phyloP scores from a whole-genome alignment of 2,797 vertebrate genomes.

The Ibycter americanus region DNA sequence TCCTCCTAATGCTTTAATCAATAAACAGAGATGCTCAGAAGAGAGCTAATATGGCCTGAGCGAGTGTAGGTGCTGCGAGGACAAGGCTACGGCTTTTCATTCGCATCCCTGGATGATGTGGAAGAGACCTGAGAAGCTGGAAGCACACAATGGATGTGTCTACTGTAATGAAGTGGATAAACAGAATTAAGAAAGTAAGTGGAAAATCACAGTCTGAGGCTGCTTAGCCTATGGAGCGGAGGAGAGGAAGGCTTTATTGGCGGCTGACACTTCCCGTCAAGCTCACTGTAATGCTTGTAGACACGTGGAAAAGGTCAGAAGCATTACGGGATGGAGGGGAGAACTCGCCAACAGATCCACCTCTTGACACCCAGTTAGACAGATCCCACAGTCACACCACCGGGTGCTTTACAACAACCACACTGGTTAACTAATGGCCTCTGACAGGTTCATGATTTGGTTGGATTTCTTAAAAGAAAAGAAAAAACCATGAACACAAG shows the following conservation, averaged over 20 bases:
- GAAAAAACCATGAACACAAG: background rate
- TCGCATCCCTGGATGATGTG: background rate
- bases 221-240: background rate
- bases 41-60: background rate
- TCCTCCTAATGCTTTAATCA: background rate
- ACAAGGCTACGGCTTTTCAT: background rate
- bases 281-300: background rate
- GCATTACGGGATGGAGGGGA: background rate
- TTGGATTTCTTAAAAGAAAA: background rate
- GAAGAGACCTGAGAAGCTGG: background rate
- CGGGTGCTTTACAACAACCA: background rate
- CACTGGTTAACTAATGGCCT: background rate
- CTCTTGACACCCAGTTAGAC: background rate
- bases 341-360: background rate
- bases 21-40: background rate
- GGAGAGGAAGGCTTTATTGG: background rate
- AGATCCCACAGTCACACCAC: background rate
- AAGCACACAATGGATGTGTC: background rate
- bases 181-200: background rate
- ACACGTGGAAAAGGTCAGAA: background rate
- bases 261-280: background rate
- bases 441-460: background rate
- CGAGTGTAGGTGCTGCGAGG: rapidly evolving
- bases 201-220: background rate
- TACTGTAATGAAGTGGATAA: background rate